Percentiles rank a stretch among this genome's conserved stretches.
phyloP scores from a whole-genome alignment of 30 jellyfish, hydroid and myxozoan genomes.

The Cassiopea xamachana region DNA sequence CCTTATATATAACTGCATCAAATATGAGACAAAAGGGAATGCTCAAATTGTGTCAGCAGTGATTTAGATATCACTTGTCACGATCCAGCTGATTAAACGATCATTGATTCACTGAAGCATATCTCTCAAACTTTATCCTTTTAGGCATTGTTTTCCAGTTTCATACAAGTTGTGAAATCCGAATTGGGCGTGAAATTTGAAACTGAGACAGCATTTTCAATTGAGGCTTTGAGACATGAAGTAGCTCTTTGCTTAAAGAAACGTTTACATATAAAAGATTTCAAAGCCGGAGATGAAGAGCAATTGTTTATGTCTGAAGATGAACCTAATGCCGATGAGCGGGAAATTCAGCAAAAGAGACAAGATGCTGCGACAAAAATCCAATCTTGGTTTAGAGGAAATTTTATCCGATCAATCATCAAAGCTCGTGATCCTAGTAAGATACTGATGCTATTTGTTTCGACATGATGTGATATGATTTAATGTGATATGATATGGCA shows the following conservation, averaged over 20 bases:
- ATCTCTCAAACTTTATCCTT: not conserved
- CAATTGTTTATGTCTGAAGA: not conserved
- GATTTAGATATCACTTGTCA: too few species aligned
- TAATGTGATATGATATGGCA: too few species aligned
- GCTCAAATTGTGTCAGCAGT: too few species aligned
- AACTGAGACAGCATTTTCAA: slow-evolving; percentile 58
- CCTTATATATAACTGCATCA: too few species aligned
- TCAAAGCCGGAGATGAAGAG: not conserved
- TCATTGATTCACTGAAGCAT: not conserved
- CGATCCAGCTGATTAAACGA: not conserved
- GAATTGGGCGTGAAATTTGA: slow-evolving; percentile 30
- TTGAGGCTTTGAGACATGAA: slow-evolving; percentile 79
- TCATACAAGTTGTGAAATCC: slow-evolving; percentile 1
- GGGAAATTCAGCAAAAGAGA: not conserved
- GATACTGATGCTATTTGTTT: not conserved
- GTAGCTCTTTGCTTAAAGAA: slow-evolving; percentile 60
- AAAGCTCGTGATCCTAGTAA: slow-evolving; percentile 25
- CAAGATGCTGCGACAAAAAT: slow-evolving; percentile 73
- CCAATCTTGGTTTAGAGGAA: slow-evolving; percentile 80
- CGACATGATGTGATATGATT: not conserved
- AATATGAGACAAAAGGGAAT: too few species aligned
- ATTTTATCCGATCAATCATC: not conserved
- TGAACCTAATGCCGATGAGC: slow-evolving; percentile 34
- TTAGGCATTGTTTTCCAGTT: slow-evolving; percentile 46
- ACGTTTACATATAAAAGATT: not conserved